Conservation (phyloP, 2,113 vertebrate genomes). For the Grallaria varia region DNA sequence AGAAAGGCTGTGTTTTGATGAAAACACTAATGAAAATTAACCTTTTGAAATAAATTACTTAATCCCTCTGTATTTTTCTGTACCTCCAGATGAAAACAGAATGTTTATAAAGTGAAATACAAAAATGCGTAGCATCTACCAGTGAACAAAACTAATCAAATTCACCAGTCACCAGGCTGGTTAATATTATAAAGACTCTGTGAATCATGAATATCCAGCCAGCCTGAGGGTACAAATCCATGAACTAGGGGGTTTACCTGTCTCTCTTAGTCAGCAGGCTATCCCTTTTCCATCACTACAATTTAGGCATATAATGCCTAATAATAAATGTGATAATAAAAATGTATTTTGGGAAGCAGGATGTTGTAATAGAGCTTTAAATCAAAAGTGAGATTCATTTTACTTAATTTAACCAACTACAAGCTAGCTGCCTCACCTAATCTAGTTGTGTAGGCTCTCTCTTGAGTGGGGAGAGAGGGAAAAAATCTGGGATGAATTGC, state of each 20-base stretch:
- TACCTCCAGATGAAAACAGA: neutral
- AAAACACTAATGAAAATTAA: conserved; percentile 35
- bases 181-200: conserved; percentile 55
- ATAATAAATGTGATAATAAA: conserved; percentile 49
- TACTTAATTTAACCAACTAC: conserved; percentile 25
- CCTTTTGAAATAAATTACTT: conserved; percentile 2
- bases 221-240: conserved; percentile 43
- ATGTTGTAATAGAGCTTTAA: conserved; percentile 19
- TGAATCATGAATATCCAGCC: conserved; percentile 34
- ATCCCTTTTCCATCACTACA: neutral
- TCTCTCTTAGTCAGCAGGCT: conserved; percentile 26
- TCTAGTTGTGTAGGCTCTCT: neutral
- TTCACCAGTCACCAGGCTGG: conserved; percentile 38
- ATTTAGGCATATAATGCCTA: conserved; percentile 3
- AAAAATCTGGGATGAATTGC: neutral
- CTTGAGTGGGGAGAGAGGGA: neutral
- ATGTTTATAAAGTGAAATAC: neutral
- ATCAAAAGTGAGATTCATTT: conserved; percentile 30
- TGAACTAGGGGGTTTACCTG: conserved; percentile 43
- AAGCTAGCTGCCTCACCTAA: neutral
- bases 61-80: conserved; percentile 20
- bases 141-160: conserved; percentile 41
- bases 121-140: neutral
- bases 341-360: conserved; percentile 10
- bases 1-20: neutral